These are phyloP conservation scores for Hypotaenidia okinawae DNA, from an alignment of 2,797 vertebrate species.

Conservation along the genomic window DNA sequence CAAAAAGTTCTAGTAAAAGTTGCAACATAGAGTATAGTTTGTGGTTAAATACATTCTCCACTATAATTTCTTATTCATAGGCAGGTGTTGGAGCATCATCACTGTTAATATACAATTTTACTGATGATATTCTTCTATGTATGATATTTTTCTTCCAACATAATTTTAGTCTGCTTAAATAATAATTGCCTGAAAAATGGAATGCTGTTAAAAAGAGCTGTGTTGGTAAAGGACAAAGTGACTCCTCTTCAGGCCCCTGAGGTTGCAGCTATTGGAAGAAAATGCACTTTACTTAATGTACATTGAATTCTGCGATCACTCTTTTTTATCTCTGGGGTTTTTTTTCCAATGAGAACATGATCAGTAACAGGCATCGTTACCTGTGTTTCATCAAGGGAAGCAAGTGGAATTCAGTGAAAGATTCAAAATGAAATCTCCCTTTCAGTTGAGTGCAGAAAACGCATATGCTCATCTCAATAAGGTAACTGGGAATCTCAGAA, in stretches of 20 bases:
- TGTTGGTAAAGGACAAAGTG: conserved; percentile 81
- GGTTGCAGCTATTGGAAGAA: conserved; percentile 80
- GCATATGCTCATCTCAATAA: conserved; percentile 81
- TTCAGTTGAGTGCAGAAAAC: conserved; percentile 73
- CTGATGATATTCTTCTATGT: background rate
- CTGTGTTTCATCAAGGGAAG: conserved; percentile 74
- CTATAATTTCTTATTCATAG: background rate
- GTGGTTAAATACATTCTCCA: background rate
- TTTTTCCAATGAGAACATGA: background rate
- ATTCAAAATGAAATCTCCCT: conserved; percentile 79
- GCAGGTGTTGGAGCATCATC: background rate
- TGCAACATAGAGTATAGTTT: background rate
- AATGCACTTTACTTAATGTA: conserved; percentile 81
- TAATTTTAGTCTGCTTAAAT: background rate
- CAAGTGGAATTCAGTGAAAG: conserved; percentile 81
- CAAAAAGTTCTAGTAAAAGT: background rate
- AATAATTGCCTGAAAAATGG: conserved; percentile 86
- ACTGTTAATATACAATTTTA: background rate
- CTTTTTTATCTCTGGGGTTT: background rate
- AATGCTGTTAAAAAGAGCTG: conserved; percentile 80
- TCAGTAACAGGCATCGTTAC: background rate
- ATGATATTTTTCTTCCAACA: background rate
- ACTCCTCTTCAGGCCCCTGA: conserved; percentile 83
- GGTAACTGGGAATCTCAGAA: conserved; percentile 62
- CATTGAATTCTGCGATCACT: background rate